Conservation (phyloP, 2,113 vertebrate species). For the Bambusicola thoracicus region DNA sequence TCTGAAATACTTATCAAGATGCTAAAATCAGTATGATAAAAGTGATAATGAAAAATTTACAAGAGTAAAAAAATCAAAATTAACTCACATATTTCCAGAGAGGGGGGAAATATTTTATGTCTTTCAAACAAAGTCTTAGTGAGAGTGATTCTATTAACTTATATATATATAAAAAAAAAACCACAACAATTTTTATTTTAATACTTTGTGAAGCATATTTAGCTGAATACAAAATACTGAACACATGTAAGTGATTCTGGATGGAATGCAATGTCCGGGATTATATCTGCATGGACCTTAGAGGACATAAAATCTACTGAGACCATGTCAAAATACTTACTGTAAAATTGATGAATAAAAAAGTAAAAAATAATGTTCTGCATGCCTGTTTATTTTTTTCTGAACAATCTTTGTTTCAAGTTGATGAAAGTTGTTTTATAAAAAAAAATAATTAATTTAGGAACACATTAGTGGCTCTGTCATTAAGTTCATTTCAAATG, state of each 20-base stretch:
- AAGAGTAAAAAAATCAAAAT: not conserved
- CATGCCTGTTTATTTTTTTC: not conserved
- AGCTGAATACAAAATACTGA: not conserved
- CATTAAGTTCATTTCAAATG: not conserved
- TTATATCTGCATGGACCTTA: not conserved
- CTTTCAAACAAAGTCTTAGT: not conserved
- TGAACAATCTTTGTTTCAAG: not conserved
- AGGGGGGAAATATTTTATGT: not conserved
- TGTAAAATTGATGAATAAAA: not conserved
- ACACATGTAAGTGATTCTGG: not conserved
- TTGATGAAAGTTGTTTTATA: not conserved
- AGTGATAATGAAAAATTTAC: not conserved
- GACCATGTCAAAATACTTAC: not conserved
- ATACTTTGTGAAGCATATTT: not conserved
- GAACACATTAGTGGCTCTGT: not conserved
- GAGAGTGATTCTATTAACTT: not conserved
- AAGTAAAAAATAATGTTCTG: not conserved
- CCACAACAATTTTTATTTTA: no score
- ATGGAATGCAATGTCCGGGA: not conserved
- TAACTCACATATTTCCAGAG: not conserved
- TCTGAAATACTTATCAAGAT: not conserved
- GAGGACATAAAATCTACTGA: not conserved
- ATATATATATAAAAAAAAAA: not conserved
- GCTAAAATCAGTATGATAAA: not conserved
- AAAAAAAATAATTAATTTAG: not conserved